Evolutionary conservation across 1,140 invertebrate species (phyloP), one percentile per base, ranked within the genome.

Genomic region (Drosophila neocordata): DNA sequence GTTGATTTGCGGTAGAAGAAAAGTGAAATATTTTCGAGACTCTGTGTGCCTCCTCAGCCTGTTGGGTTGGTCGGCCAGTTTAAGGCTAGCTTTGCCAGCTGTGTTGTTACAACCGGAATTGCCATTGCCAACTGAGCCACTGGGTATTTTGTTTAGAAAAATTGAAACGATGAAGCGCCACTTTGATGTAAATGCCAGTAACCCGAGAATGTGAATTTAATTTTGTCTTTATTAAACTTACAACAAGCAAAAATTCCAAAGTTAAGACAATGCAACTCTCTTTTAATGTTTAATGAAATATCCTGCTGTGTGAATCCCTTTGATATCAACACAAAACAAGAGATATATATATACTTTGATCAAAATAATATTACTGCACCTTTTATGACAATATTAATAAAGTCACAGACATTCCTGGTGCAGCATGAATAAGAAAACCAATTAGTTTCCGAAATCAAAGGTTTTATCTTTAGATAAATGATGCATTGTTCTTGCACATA

Each of bases 1-100:
- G 71, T 73, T 73, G 61, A 73, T 73, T 73, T 73, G 71, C 69
- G 64, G 72, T 51, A 34, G 20, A 73, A 73, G 70, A 67, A 74
- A 66, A 56, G 52, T 73, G 69, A 65, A 72, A 71, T 63, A 69
- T 64, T 37, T 20, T n/a, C 11, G 12, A 31, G 9, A 18, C 58
- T 27, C 27, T n/a, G n/a, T n/a, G n/a, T n/a, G n/a, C n/a, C n/a
- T 38, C 61, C 15, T 13, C 27, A 27, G 27, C 22, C 38, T 52
- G 44, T n/a, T 6, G 20, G 20, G 27, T 5, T 24, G 22, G 53
- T 52, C 55, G 44, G 44, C 37, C 57, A 48, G 27, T 69, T 55
- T 48, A 31, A 31, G 27, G 27, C 27, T 31, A 7, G 27, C 27
- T 35, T 27, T 11, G 20, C 24, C 69, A 59, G 71, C 71, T 73